Percentiles rank a stretch among this genome's conserved stretches.
Evolutionary conservation across 2,113 vertebrate genomes (phyloP).

Genomic region (Tyto alba): DNA sequence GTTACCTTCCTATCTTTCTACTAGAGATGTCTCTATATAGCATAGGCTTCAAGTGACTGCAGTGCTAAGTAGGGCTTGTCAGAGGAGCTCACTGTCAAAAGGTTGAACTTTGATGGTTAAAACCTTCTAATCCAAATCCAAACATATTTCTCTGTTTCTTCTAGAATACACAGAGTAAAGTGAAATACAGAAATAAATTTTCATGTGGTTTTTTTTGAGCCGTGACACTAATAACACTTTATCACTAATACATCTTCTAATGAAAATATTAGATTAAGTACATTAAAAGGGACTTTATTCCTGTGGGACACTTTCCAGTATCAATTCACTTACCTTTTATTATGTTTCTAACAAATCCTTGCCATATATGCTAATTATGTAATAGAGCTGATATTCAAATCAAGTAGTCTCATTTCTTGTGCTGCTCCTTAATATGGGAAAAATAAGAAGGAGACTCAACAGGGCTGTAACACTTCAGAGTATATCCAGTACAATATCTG

Average conservation of each 20-base stretch:
- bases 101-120: slow-evolving; percentile 47
- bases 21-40: not conserved
- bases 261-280: not conserved
- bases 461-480: not conserved
- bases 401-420: not conserved
- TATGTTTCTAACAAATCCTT: not conserved
- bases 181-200: not conserved
- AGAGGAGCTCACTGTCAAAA: slow-evolving; percentile 40
- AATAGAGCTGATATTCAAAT: not conserved
- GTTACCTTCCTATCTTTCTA: slow-evolving; percentile 20
- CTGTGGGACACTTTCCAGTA: not conserved
- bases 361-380: not conserved
- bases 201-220: not conserved
- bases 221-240: not conserved
- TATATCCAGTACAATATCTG: no score
- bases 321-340: not conserved
- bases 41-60: slow-evolving; percentile 23
- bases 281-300: not conserved
- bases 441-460: not conserved
- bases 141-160: slow-evolving; percentile 51
- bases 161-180: not conserved
- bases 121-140: slow-evolving; percentile 42
- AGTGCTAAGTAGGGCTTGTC: slow-evolving; percentile 45
- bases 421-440: not conserved
- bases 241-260: not conserved